phyloP scores from a whole-genome alignment of 2,113 vertebrate species.

The Rhinolophus ferrumequinum region DNA sequence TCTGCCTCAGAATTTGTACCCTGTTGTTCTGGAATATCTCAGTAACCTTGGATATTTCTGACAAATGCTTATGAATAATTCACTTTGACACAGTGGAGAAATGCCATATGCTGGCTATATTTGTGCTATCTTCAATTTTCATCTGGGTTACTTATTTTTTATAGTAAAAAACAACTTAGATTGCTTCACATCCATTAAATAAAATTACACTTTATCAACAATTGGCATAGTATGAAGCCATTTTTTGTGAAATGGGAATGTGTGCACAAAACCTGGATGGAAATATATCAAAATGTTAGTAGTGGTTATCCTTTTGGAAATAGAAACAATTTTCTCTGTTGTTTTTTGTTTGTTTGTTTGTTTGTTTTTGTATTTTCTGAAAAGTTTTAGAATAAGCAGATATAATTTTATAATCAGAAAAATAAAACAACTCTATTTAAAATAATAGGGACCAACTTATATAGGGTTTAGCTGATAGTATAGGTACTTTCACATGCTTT shows the following conservation, averaged over 20 bases:
- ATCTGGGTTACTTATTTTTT: constrained; percentile 57
- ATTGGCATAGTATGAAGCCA: background rate
- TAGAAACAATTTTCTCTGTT: background rate
- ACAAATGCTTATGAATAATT: constrained; percentile 79
- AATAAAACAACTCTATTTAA: constrained; percentile 22
- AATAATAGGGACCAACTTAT: background rate
- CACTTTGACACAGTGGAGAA: constrained; percentile 69
- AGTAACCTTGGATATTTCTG: constrained; percentile 74
- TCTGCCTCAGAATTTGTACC: constrained; percentile 54
- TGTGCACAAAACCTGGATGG: background rate
- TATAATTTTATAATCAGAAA: background rate
- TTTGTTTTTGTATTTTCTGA: background rate
- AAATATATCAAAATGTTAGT: background rate
- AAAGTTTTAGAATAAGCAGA: background rate
- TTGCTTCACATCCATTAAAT: constrained; percentile 51
- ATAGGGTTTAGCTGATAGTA: background rate
- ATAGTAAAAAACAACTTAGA: constrained; percentile 58
- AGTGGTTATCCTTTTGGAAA: background rate
- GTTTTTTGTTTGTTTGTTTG: background rate
- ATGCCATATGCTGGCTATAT: constrained; percentile 70
- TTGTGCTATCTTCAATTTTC: constrained; percentile 58
- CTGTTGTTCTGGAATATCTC: constrained; percentile 71
- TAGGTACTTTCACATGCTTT: background rate
- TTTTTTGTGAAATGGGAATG: background rate
- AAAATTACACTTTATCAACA: constrained; percentile 38